Evolutionary conservation across 1,140 invertebrate species (phyloP).

Genomic region (Musca vetustissima): DNA sequence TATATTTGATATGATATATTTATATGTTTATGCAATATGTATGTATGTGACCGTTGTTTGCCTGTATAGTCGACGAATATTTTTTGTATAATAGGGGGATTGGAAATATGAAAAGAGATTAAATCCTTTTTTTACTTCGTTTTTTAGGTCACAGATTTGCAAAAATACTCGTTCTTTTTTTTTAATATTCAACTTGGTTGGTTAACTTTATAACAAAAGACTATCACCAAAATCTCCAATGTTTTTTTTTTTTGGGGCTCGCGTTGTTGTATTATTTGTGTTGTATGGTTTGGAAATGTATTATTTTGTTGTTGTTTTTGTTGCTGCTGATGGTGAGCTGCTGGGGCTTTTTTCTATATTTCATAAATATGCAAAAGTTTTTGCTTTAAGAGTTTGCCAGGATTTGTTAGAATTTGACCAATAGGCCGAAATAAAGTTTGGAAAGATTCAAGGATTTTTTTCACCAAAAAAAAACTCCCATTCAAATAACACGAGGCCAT

Average conservation of each 20-base stretch:
- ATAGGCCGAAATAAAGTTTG: conserved; percentile 2
- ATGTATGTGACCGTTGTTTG: no score
- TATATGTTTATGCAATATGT: no score
- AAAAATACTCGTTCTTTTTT: conserved; percentile 7
- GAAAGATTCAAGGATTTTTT: conserved; percentile 11
- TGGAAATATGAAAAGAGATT: conserved; percentile 17
- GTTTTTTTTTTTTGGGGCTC: no score
- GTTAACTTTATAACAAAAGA: conserved; percentile 15
- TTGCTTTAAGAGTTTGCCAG: not conserved
- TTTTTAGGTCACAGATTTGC: conserved; percentile 23
- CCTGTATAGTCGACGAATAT: no score
- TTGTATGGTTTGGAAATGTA: no score
- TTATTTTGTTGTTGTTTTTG: not conserved
- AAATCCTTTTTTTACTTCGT: conserved; percentile 20
- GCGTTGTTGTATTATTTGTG: no score
- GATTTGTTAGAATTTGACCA: conserved; percentile 18
- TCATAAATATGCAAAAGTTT: conserved; percentile 20
- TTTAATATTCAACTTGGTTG: conserved; percentile 22
- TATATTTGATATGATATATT: no score
- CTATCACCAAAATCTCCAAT: no score
- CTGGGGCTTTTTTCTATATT: not conserved
- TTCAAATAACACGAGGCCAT: no score
- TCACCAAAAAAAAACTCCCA: no score
- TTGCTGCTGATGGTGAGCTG: not conserved
- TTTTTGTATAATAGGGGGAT: not conserved